Evolutionary conservation across 2,113 vertebrate species (phyloP), one percentile per base, ranked within the genome.

Genomic region (Nothoprocta perdicaria): DNA sequence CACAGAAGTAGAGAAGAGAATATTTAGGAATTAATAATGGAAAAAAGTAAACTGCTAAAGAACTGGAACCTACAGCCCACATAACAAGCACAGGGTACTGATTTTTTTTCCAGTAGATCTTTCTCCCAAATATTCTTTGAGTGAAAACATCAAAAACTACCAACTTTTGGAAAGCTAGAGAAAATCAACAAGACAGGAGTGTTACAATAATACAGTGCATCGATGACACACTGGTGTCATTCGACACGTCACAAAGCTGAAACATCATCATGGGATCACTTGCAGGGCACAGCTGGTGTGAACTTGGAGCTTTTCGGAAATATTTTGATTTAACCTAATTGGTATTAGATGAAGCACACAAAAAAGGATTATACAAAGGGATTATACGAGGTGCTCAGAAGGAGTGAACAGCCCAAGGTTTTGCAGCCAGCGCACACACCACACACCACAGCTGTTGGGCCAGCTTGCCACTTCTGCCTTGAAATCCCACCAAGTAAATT

Each of bases 161-260:
- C 7, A 66, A 50, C 3, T 9, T 12, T 1, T 38, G 9, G 14
- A 61, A 73, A 87, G 66, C 23, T 26, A 1, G 0, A 69, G 16
- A 68, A 33, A 31, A 31, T 31, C 4, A 22, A 19, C 2, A 22
- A 45, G 0, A 55, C 4, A 14, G 4, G 3, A 72, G n/a, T 4
- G 2, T 8, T 52, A 31, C 4, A 22, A 19, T 48, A 48, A 48
- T 48, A 3, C 13, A 63, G 33, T 2, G 3, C 13, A 29, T 40
- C 43, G 69, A 23, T 6, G 0, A 3, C 0, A 6, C 17, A 9
- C 2, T 12, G 9, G 2, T 12, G 19, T 31, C 19, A 11, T 14
- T 33, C 22, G 52, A 40, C 6, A 31, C 24, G 31, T 0, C 4
- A 2, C 48, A 62, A 35, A 3, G 5, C 5, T 74, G 24, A n/a